phyloP scores from a whole-genome alignment of 2,797 vertebrate genomes.

The Luscinia megarhynchos region DNA sequence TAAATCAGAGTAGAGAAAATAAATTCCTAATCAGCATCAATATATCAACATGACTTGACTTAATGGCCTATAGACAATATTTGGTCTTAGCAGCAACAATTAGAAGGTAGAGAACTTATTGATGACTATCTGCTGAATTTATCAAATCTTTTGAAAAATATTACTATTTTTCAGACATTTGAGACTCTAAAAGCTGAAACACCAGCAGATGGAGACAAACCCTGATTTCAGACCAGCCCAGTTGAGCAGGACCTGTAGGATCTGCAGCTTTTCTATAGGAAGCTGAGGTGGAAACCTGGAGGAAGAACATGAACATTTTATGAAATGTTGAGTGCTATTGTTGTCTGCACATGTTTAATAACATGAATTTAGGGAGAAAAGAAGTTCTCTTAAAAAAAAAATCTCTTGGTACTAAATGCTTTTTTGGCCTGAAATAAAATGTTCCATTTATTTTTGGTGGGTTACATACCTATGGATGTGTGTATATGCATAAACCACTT shows the following conservation, averaged over 20 bases:
- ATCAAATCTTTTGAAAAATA: not conserved
- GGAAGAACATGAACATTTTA: not conserved
- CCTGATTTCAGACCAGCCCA: conserved; percentile 27
- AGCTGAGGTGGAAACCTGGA: not conserved
- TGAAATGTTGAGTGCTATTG: not conserved
- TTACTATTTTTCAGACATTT: not conserved
- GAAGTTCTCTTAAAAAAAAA: not conserved
- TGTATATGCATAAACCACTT: not conserved
- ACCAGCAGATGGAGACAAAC: conserved; percentile 71
- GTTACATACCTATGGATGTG: not conserved
- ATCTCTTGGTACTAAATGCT: not conserved
- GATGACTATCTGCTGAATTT: not conserved
- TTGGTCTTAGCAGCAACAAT: not conserved
- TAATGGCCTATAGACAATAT: not conserved
- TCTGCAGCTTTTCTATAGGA: not conserved
- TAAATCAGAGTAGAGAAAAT: not conserved
- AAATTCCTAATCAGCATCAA: not conserved
- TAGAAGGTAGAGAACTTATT: not conserved
- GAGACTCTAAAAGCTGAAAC: not conserved
- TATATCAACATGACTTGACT: not conserved
- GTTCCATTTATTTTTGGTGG: not conserved
- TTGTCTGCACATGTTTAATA: not conserved
- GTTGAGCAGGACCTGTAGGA: not conserved
- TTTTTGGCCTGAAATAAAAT: not conserved
- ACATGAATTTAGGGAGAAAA: not conserved